Conservation (phyloP, 2,113 vertebrate species). For the Haemorhous mexicanus region DNA sequence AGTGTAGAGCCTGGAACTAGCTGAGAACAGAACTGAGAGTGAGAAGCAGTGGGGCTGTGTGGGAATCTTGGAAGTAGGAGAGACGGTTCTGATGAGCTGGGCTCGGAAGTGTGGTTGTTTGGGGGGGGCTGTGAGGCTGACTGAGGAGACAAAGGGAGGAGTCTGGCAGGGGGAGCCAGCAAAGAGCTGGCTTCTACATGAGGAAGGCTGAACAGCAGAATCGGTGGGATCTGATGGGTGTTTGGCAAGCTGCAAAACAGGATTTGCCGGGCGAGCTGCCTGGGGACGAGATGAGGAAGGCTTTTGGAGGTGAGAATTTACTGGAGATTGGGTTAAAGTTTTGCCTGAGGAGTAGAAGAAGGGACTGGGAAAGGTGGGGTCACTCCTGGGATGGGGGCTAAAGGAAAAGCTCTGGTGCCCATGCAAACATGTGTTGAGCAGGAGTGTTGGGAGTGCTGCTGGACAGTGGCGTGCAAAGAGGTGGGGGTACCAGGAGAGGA, state of each 20-base stretch:
- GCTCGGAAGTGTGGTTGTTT: neutral
- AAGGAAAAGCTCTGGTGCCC: neutral
- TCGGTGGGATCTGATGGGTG: neutral
- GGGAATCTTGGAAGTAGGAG: slow-evolving; percentile 19
- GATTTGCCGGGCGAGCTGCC: neutral
- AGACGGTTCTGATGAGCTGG: slow-evolving; percentile 5
- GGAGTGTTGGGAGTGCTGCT: neutral
- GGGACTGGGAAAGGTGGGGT: neutral
- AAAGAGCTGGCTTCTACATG: neutral
- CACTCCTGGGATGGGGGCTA: neutral
- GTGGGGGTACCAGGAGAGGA: neutral
- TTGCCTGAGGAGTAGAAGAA: neutral
- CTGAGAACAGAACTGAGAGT: neutral
- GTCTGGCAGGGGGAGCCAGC: neutral
- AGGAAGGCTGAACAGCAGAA: neutral
- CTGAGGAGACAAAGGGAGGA: slow-evolving; percentile 42
- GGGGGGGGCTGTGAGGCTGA: neutral
- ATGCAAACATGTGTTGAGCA: neutral
- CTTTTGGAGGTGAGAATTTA: slow-evolving; percentile 19
- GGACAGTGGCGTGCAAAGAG: neutral
- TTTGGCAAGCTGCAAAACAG: neutral
- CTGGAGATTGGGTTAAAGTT: neutral
- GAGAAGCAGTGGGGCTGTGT: neutral
- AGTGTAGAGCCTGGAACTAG: neutral
- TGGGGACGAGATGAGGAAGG: neutral